A percentile compares a stretch with the other conserved stretches of the same genome.
Conservation (phyloP, 2,113 vertebrate species). For the Syngnathus typhle region DNA sequence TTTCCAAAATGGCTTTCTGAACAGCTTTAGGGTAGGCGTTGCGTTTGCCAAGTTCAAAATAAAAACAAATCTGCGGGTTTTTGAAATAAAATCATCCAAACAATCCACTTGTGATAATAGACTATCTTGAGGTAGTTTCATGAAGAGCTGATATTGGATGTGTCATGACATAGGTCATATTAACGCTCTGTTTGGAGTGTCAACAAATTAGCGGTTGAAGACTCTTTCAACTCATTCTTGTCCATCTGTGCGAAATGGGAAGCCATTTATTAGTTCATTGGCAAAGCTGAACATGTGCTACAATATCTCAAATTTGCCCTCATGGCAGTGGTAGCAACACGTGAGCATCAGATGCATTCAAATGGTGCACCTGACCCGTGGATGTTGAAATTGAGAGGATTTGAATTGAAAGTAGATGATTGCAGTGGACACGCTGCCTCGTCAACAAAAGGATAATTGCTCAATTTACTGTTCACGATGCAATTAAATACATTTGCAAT, state of each 20-base stretch:
- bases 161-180: slow-evolving; percentile 17
- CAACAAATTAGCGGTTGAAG: neutral
- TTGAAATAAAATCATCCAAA: too few relatives aligned
- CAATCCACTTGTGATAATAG: too few relatives aligned
- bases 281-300: neutral
- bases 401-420: slow-evolving; percentile 40
- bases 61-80: neutral
- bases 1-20: too few relatives aligned
- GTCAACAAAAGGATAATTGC: slow-evolving; percentile 50
- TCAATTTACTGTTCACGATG: slow-evolving; percentile 46
- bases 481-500: slow-evolving; percentile 47
- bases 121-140: too few relatives aligned
- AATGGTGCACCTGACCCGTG: slow-evolving; percentile 29
- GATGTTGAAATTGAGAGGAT: slow-evolving; percentile 28
- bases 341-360: slow-evolving; percentile 20
- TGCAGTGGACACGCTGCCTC: slow-evolving; percentile 31
- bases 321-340: slow-evolving; percentile 15
- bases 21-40: too few relatives aligned
- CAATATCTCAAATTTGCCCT: slow-evolving; percentile 6
- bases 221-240: slow-evolving; percentile 32
- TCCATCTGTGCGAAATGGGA: neutral
- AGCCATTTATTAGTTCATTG: slow-evolving; percentile 11
- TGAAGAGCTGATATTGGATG: too few relatives aligned
- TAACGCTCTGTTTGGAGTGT: neutral
- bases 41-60: neutral